A percentile compares a stretch with the other conserved stretches of the same genome.
Conservation (phyloP, 2,888 invertebrate species). For the Allacma fusca region DNA sequence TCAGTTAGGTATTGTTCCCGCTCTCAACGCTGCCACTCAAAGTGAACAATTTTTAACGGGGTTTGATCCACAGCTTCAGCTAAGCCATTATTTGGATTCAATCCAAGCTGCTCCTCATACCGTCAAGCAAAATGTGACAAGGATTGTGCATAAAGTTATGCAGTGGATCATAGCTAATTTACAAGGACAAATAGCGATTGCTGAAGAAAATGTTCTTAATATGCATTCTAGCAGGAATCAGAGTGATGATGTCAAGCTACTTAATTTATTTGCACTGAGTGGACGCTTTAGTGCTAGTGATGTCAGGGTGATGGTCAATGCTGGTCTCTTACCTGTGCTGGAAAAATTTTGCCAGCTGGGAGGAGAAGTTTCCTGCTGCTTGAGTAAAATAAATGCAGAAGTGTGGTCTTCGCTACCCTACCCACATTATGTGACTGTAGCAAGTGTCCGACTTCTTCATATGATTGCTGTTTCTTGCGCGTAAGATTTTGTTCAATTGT, state of each 20-base stretch:
- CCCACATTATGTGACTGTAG: slow-evolving; percentile 64
- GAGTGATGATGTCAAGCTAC: slow-evolving; percentile 58
- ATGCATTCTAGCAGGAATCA: neutral
- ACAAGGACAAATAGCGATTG: slow-evolving; percentile 44
- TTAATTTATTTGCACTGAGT: slow-evolving; percentile 68
- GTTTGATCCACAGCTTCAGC: slow-evolving; percentile 36
- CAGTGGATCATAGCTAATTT: slow-evolving; percentile 57
- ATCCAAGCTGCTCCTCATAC: slow-evolving; percentile 67
- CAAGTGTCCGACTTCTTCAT: slow-evolving; percentile 69
- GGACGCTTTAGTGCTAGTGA: slow-evolving; percentile 69
- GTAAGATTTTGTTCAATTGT: too few species aligned
- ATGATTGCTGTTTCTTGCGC: slow-evolving; percentile 69
- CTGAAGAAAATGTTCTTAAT: neutral
- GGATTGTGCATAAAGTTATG: slow-evolving; percentile 66
- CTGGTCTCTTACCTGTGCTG: slow-evolving; percentile 68
- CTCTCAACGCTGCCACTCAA: slow-evolving; percentile 10
- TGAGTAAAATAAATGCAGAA: slow-evolving; percentile 50
- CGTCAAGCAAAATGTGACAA: slow-evolving; percentile 68
- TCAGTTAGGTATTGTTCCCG: slow-evolving; percentile 63
- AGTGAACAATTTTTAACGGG: slow-evolving; percentile 16
- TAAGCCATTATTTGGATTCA: slow-evolving; percentile 70
- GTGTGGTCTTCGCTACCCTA: slow-evolving; percentile 53
- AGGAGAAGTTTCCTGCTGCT: neutral
- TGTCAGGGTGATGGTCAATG: slow-evolving; percentile 69
- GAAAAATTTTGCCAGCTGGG: slow-evolving; percentile 64